A percentile compares a stretch with the other conserved stretches of the same genome.
These are phyloP conservation scores for Mormyrus proboscirostris DNA, from an alignment of 2,797 vertebrate species.

Conservation along the genomic window DNA sequence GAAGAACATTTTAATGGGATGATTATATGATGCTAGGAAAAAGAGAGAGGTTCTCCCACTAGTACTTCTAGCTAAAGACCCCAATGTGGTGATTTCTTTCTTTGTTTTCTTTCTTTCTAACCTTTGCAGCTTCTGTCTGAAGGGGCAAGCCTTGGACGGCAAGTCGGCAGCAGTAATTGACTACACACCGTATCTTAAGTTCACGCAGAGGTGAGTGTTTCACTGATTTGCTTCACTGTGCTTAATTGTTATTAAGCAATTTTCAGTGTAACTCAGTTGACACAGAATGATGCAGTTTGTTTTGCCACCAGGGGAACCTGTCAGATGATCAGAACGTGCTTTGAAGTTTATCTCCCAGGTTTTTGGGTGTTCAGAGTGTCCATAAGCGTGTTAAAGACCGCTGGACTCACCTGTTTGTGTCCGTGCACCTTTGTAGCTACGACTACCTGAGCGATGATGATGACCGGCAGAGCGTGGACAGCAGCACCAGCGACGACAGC, in stretches of 20 bases:
- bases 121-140: conserved; percentile 71
- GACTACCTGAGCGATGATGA: conserved; percentile 79
- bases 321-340: background rate
- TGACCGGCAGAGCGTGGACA: conserved; percentile 71
- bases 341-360: background rate
- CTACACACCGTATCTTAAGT: conserved; percentile 81
- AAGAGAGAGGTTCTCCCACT: background rate
- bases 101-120: background rate
- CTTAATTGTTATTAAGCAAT: background rate
- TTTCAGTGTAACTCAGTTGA: background rate
- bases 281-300: too few relatives aligned
- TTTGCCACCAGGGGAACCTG: background rate
- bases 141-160: conserved; percentile 76
- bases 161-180: conserved; percentile 77
- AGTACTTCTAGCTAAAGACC: background rate
- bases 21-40: background rate
- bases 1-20: background rate
- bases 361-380: background rate
- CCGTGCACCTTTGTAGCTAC: conserved; percentile 51
- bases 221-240: background rate
- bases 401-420: background rate
- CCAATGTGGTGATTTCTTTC: background rate
- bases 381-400: background rate
- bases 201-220: conserved; percentile 71
- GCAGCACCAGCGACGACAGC: conserved; percentile 78